These are phyloP conservation scores for Bradypodion pumilum DNA, from an alignment of 2,797 vertebrate species.

Conservation along the genomic window DNA sequence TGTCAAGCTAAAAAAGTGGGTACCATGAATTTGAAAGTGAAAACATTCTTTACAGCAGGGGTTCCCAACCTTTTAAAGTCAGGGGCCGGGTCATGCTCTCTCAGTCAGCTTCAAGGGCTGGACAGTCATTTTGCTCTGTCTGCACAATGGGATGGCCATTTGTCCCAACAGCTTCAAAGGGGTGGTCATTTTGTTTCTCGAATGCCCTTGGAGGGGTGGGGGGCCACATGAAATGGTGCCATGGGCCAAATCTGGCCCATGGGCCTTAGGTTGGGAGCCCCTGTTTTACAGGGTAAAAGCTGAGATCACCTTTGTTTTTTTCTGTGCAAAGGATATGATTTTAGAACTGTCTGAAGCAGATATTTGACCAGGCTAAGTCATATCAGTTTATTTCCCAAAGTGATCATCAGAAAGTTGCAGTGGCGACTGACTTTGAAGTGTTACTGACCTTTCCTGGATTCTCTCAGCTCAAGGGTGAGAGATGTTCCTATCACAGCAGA, in stretches of 20 bases:
- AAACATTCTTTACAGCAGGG: background rate
- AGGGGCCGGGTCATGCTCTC: no score
- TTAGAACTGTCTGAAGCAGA: background rate
- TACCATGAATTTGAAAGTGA: conserved; percentile 6
- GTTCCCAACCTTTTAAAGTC: no score
- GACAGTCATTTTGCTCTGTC: no score
- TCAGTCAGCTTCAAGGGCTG: no score
- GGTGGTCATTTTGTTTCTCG: no score
- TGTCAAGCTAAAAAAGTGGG: background rate
- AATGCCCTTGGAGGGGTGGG: no score
- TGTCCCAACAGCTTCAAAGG: no score
- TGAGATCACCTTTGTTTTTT: background rate
- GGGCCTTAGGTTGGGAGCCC: no score
- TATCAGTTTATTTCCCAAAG: accelerated
- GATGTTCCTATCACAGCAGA: background rate
- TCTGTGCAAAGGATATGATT: conserved; percentile 8
- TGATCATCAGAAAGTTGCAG: background rate
- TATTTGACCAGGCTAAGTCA: background rate
- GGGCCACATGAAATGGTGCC: no score
- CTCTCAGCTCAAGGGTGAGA: accelerated
- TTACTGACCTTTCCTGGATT: background rate
- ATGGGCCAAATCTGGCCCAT: no score
- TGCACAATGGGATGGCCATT: no score
- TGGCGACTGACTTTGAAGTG: conserved; percentile 2
- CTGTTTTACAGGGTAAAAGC: no score